A percentile compares a stretch with the other conserved stretches of the same genome.
These are phyloP conservation scores for Brassicogethes aeneus DNA, from an alignment of 2,888 invertebrate genomes.

Conservation along the genomic window DNA sequence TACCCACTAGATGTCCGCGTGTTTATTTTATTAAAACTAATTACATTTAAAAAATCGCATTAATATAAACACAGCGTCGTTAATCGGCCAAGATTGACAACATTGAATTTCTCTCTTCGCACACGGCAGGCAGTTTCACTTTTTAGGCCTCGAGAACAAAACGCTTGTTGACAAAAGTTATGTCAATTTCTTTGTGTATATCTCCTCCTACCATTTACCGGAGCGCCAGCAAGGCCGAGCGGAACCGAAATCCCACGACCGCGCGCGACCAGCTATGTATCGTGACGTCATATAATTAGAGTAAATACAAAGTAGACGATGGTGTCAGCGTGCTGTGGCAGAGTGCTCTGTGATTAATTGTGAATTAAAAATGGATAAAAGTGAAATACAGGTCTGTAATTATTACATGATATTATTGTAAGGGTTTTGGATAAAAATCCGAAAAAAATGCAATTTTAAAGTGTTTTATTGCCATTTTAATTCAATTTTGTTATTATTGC, in stretches of 20 bases:
- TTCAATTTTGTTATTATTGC: constrained; percentile 28
- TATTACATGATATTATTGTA: constrained; percentile 19
- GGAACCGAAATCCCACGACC: constrained; percentile 30
- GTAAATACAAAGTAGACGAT: constrained; percentile 62
- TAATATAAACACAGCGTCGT: too few relatives aligned
- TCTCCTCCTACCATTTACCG: constrained; percentile 24
- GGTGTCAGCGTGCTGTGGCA: constrained; percentile 51
- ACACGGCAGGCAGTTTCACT: too few relatives aligned
- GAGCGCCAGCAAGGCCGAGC: constrained; percentile 27
- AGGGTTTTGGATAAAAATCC: constrained; percentile 16
- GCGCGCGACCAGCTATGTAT: constrained; percentile 38
- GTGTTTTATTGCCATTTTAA: constrained; percentile 16
- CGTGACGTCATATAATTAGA: constrained; percentile 64
- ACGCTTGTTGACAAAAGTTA: constrained; percentile 35
- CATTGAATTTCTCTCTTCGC: too few relatives aligned
- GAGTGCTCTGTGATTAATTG: constrained; percentile 36
- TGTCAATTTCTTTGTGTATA: constrained; percentile 20
- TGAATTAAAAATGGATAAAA: constrained; percentile 40
- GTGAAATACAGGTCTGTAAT: constrained; percentile 40
- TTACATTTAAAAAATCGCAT: too few relatives aligned
- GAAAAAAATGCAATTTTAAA: constrained; percentile 21
- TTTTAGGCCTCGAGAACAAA: too few relatives aligned
- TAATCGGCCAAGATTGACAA: too few relatives aligned
- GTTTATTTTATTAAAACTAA: too few relatives aligned
- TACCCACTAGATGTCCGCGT: too few relatives aligned